Evolutionary conservation across 1,140 invertebrate genomes (phyloP), one percentile per base, ranked within the genome.

Genomic region (Carcinoscorpius rotundicauda): DNA sequence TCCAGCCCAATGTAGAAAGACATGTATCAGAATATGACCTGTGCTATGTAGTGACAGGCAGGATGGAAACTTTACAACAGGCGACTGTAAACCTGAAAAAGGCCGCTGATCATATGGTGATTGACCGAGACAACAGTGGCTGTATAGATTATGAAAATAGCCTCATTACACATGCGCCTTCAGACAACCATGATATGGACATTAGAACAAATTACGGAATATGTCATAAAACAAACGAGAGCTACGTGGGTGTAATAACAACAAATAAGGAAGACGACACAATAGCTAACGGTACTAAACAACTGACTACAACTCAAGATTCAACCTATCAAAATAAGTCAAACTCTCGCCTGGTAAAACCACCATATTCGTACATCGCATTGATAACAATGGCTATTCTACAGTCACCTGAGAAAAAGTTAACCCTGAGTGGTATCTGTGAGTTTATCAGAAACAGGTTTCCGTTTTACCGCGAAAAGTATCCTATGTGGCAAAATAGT

Each of bases 401-500:
- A 61, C 76, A 77, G 57, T 76, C 80, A 3, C 75, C 79, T 1
- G 81, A 83, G 57, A 77, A 81, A 62, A 75, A 77, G 51, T 70
- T 80, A 4, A 83, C 82, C 0, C 70, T 83, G 4, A 79, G 76
- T 60, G 81, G 79, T 48, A 82, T 82, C 62, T 82, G 81, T 70
- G 77, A 81, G 61, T 69, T 98, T 76, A 99, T 99, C 68, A 97
- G 97, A 87, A 89, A 88, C n/a, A 82, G 91, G 68, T 99, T 99
- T 77, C 92, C 91, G 0, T 97, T 96, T 73, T 97, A 97, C 76
- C 83, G 89, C 69, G 92, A 93, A 73, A 95, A 96, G 78, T 96
- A 94, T 75, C 93, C 92, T 5, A 89, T 90, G 4, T 95, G 93
- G 93, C 92, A 95, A 77, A 98, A 98, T 76, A 93, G 90, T 3